These are phyloP conservation scores for Notamacropus eugenii DNA, from an alignment of 2,797 vertebrate genomes.

Conservation along the genomic window DNA sequence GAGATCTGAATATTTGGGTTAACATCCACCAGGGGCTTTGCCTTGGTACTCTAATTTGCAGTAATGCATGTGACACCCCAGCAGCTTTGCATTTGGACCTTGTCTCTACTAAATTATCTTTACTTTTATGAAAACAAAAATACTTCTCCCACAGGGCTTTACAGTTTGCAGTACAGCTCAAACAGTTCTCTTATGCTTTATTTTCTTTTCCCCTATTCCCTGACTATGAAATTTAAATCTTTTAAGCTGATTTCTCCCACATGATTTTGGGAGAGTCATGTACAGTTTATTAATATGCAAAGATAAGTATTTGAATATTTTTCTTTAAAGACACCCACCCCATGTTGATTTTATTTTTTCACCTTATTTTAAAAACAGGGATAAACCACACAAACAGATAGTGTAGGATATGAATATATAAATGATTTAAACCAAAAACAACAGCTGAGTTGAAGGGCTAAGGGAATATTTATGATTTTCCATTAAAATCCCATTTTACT, in stretches of 20 bases:
- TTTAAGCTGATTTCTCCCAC: background rate
- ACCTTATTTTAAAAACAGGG: background rate
- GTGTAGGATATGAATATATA: background rate
- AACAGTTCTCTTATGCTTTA: background rate
- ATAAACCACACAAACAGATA: background rate
- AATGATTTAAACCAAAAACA: background rate
- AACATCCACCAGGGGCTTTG: background rate
- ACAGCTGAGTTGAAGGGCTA: background rate
- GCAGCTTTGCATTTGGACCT: background rate
- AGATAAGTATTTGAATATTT: background rate
- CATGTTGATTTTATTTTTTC: background rate
- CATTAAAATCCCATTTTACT: background rate
- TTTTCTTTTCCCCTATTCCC: background rate
- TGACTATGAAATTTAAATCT: background rate
- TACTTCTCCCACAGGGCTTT: background rate
- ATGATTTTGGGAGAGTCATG: background rate
- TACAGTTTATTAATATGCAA: background rate
- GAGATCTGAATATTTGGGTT: background rate
- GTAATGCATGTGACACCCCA: background rate
- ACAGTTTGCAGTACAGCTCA: background rate
- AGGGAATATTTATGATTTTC: background rate
- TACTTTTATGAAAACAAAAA: constrained; percentile 57
- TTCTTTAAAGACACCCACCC: background rate
- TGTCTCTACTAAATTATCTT: constrained; percentile 20
- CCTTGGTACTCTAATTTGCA: background rate